Conservation (phyloP, 2,113 vertebrate species). For the Noturus placidus region DNA sequence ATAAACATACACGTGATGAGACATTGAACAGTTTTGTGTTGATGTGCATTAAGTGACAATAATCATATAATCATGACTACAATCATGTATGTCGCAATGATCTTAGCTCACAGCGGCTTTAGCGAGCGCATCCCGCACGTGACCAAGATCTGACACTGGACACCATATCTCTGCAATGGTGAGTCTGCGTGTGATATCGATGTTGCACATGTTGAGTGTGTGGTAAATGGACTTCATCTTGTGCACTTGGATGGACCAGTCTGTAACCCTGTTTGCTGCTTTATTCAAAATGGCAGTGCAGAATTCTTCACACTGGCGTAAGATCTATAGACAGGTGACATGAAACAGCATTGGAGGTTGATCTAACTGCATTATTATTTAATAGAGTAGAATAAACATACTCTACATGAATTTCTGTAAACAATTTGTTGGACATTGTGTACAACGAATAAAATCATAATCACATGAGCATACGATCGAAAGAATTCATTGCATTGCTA, state of each 20-base stretch:
- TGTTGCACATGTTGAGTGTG: conserved; percentile 63
- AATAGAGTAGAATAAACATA: background rate
- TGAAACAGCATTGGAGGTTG: background rate
- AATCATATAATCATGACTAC: too few relatives aligned
- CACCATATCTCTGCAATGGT: conserved; percentile 63
- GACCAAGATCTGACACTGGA: conserved; percentile 53
- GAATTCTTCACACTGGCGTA: conserved; percentile 57
- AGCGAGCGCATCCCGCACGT: conserved; percentile 50
- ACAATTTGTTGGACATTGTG: background rate
- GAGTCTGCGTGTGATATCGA: conserved; percentile 61
- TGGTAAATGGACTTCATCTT: conserved; percentile 65
- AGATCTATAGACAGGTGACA: conserved; percentile 38
- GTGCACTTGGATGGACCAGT: conserved; percentile 55
- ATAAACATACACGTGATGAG: background rate
- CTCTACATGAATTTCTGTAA: background rate
- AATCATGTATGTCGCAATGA: background rate
- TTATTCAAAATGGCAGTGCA: conserved; percentile 30
- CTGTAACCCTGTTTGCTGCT: conserved; percentile 45
- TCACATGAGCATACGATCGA: background rate
- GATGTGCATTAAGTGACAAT: background rate
- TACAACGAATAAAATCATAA: background rate
- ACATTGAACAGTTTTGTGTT: background rate
- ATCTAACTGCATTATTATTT: background rate
- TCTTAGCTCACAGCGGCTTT: conserved; percentile 51
- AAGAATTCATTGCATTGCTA: background rate